These are phyloP conservation scores for Platichthys stellatus DNA, from an alignment of 2,113 vertebrate species.

Conservation along the genomic window DNA sequence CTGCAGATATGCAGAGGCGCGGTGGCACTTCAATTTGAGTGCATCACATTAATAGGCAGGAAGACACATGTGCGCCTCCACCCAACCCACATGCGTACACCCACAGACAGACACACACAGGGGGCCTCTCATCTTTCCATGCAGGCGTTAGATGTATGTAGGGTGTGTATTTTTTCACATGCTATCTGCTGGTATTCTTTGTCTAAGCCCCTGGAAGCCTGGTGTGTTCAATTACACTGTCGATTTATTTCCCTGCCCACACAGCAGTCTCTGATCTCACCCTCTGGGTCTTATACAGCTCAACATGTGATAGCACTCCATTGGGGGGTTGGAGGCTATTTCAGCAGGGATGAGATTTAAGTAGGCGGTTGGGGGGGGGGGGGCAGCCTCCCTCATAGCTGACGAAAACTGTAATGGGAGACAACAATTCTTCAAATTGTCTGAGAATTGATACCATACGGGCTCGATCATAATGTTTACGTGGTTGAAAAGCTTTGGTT, in stretches of 20 bases:
- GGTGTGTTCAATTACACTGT: conserved; percentile 77
- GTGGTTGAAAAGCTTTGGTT: conserved; percentile 8
- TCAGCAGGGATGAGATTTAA: conserved; percentile 34
- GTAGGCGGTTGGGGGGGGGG: neutral
- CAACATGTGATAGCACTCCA: conserved; percentile 65
- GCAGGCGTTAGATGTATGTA: conserved; percentile 60
- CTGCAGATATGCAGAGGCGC: conserved; percentile 35
- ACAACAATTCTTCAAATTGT: conserved; percentile 50
- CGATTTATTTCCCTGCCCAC: conserved; percentile 74
- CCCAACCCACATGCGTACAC: conserved; percentile 63
- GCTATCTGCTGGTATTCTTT: conserved; percentile 68
- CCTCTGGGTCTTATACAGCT: conserved; percentile 65
- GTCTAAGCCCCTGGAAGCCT: conserved; percentile 67
- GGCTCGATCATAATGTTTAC: conserved; percentile 21
- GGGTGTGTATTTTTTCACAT: conserved; percentile 69
- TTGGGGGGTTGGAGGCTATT: conserved; percentile 52
- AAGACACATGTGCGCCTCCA: conserved; percentile 55
- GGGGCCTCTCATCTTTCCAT: conserved; percentile 61
- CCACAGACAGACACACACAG: conserved; percentile 41
- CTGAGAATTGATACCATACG: conserved; percentile 12
- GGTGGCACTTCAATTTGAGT: conserved; percentile 24
- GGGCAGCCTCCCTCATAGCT: conserved; percentile 5
- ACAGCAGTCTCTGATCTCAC: conserved; percentile 74
- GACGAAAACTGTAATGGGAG: conserved; percentile 41
- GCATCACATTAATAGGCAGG: conserved; percentile 33